Evolutionary conservation across 2,113 vertebrate genomes (phyloP).

Genomic region (Gopherus flavomarginatus): DNA sequence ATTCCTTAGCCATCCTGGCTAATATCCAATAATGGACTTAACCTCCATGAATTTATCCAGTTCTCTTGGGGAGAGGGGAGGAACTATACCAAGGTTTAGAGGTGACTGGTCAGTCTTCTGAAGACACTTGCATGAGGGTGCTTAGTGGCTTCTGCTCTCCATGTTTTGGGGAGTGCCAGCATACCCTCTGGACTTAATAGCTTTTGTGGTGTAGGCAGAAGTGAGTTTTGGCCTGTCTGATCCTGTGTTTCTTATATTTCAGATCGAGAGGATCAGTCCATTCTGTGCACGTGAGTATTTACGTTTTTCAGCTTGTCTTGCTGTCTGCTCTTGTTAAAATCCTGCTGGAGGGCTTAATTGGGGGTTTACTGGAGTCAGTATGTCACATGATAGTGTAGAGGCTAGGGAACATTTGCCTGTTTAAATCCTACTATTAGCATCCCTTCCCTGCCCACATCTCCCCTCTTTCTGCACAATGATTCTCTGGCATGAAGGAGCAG

Average conservation of each 20-base stretch:
- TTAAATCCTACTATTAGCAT: not conserved
- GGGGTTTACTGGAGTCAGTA: not conserved
- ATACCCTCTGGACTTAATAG: not conserved
- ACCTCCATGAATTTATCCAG: no score
- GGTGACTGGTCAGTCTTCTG: not conserved
- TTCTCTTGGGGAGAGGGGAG: not conserved
- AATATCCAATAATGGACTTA: no score
- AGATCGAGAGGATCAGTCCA: slow-evolving; percentile 99
- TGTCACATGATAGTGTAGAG: not conserved
- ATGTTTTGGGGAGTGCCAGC: not conserved
- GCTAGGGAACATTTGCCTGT: not conserved
- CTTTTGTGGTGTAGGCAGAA: not conserved
- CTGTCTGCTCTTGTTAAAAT: not conserved
- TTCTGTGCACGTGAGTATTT: slow-evolving; percentile 98
- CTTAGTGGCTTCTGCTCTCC: not conserved
- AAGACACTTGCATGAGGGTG: not conserved
- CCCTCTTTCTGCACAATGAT: not conserved
- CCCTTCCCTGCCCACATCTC: not conserved
- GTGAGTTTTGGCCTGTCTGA: not conserved
- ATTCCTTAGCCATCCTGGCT: no score
- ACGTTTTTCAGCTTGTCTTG: not conserved
- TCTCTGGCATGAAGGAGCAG: not conserved
- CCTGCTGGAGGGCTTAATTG: not conserved
- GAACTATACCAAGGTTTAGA: not conserved
- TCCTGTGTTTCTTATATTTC: slow-evolving; percentile 45